Evolutionary conservation across 1,140 invertebrate species (phyloP), one percentile per base, ranked within the genome.

Genomic region (Cecropterus lyciades): DNA sequence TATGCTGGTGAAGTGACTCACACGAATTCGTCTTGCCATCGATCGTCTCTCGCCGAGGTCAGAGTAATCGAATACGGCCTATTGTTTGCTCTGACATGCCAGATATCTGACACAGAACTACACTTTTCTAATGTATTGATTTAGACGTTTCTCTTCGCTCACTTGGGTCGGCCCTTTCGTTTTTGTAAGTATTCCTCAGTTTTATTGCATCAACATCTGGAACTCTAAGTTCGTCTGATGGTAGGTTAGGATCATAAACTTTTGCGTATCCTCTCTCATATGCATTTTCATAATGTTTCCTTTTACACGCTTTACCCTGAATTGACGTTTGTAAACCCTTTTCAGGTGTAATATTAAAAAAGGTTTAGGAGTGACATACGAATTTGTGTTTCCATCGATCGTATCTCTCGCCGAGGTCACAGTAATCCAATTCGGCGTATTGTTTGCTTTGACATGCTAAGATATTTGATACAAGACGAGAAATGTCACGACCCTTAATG

Each of bases 1-100:
- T 74, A 77, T 82, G 72, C 77, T 78, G 76, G 75, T 73, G 73
- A 82, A 76, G 79, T 91, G 88, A 88, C 69, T 91, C 86, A 89
- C 73, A 78, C 82, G 75, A 84, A 83, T 82, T 84, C 73, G 80
- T 85, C 80, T 82, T 70, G 70, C 69, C 78, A 88, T 89, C 82
- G 88, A 87, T 90, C 82, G 74, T 73, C 80, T 82, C 79, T 71
- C 77, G 71, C 78, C 69, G 78, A 86, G 82, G 81, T 87, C 84
- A 82, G 72, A 74, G 77, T 84, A 80, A 85, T 83, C 76, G 75
- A 81, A 87, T 77, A 83, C 63, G 53, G 64, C 70, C 75, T 76
- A 80, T 73, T 78, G 77, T 82, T 82, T 74, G 77, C 71, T 71
- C 65, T 79, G 65, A 72, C 75, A 74, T 49, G 30, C 30, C 17